Base-by-base conservation (phyloP, 2,888 invertebrate genomes). In the Deilephila elpenor region DNA sequence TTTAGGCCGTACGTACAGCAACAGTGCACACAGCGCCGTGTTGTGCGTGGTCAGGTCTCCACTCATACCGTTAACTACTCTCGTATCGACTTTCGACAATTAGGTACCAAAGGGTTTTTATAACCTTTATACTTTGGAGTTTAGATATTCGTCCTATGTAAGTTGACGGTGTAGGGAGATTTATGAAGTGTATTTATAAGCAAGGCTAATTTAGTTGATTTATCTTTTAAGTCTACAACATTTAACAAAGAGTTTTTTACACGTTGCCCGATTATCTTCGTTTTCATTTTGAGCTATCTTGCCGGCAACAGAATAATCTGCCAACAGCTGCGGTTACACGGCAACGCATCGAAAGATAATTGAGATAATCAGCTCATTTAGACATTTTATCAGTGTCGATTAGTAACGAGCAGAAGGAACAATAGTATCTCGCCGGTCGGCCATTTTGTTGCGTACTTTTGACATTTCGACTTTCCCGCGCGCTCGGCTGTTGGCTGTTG, bases 41-140 rank as follows among this genome's bases (percentile, higher is more conserved):
- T 93, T 93, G 91, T 78, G 91, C 84, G 88, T 92, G 93, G 93
- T 93, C 92, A 91, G 92, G 91, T 67, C 67, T 67, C 44, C 44
- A 44, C 67, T 44, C 25, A 51, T 37, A 67, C 20, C 20, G 25
- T 44, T 51, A 56, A 56, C 56, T 56, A 56, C 56, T 56, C n/a
- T 56, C 56, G 19, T 5, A 56, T n/a, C 56, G 56, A 56, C n/a
- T 56, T 56, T 56, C 56, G n/a, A 56, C n/a, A 56, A 56, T 44
- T 44, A n/a, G n/a, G n/a, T n/a, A 14, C 7, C n/a, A 5, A 56
- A n/a, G 17, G 56, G 56, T n/a, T n/a, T 11, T 14, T 44, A 44
- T 14, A 44, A 44, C 44, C 44, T 56, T 56, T n/a, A 56, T 4
- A 17, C 56, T 17, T n/a, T 25, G 25, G 25, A 25, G 25, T 0